A percentile compares a stretch with the other conserved stretches of the same genome.
Evolutionary conservation across 2,797 vertebrate species (phyloP).

Genomic region (Rhynchonycteris naso): DNA sequence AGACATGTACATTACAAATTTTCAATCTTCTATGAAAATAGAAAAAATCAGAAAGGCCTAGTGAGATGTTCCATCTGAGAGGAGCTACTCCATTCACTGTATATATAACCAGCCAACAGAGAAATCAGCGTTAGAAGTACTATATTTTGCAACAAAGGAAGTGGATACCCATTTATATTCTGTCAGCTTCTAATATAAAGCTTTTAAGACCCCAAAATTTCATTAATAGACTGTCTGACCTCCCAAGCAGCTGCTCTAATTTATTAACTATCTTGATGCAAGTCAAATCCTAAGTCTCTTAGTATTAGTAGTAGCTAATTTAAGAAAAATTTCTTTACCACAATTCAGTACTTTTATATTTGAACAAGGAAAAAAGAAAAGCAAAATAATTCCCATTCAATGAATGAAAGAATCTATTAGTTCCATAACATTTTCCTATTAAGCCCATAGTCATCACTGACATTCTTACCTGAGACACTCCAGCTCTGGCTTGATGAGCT

Average conservation of each 20-base stretch:
- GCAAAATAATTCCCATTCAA: not conserved
- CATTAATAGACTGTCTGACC: not conserved
- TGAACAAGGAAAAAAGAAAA: not conserved
- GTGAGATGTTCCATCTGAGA: not conserved
- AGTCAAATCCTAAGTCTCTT: constrained; percentile 40
- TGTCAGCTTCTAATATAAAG: not conserved
- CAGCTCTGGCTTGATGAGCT: constrained; percentile 98
- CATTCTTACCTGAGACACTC: constrained; percentile 94
- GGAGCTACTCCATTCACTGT: not conserved
- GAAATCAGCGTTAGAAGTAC: not conserved
- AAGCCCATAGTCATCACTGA: not conserved
- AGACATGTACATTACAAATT: not conserved
- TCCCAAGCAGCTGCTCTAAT: not conserved
- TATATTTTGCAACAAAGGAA: not conserved
- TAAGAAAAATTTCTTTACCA: constrained; percentile 51
- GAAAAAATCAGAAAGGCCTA: not conserved
- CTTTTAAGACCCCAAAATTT: not conserved
- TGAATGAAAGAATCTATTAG: not conserved
- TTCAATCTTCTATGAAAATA: not conserved
- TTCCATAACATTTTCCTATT: not conserved
- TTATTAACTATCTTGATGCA: constrained; percentile 36
- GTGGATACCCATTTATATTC: not conserved
- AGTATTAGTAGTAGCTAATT: constrained; percentile 47
- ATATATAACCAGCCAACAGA: not conserved
- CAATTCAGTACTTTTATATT: constrained; percentile 28